Conservation (phyloP, 2,888 invertebrate species). For the Hydriomena furcata region DNA sequence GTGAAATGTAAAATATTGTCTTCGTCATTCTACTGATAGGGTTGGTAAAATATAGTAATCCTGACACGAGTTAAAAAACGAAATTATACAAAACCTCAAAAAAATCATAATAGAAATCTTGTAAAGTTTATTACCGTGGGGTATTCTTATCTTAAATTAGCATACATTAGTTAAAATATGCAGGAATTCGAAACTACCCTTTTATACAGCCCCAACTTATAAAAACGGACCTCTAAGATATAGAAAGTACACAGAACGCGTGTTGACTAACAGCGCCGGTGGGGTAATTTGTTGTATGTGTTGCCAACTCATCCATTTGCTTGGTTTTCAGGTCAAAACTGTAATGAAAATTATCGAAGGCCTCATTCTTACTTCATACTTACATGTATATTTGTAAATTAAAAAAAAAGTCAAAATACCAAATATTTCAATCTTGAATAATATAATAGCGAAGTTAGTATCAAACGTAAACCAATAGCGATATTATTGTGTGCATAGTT, state of each 20-base stretch:
- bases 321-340: neutral
- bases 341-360: neutral
- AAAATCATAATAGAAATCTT: neutral
- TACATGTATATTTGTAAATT: too few relatives aligned
- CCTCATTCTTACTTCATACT: too few relatives aligned
- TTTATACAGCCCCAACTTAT: constrained; percentile 5
- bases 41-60: too few relatives aligned
- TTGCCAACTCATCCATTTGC: constrained; percentile 23
- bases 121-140: constrained; percentile 1
- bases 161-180: constrained; percentile 28
- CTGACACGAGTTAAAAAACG: too few relatives aligned
- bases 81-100: neutral
- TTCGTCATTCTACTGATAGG: too few relatives aligned
- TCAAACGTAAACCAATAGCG: constrained; percentile 4
- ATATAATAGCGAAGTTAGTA: too few relatives aligned
- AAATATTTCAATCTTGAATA: too few relatives aligned
- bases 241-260: constrained; percentile 21
- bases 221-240: constrained; percentile 15
- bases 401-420: too few relatives aligned
- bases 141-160: constrained; percentile 16
- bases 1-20: too few relatives aligned
- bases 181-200: constrained; percentile 26
- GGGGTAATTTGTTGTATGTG: constrained; percentile 13
- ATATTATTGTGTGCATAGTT: constrained; percentile 5
- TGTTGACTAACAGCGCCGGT: constrained; percentile 17